These are phyloP conservation scores for Enteromius fasciolatus DNA, from an alignment of 2,797 vertebrate species.

Conservation along the genomic window DNA sequence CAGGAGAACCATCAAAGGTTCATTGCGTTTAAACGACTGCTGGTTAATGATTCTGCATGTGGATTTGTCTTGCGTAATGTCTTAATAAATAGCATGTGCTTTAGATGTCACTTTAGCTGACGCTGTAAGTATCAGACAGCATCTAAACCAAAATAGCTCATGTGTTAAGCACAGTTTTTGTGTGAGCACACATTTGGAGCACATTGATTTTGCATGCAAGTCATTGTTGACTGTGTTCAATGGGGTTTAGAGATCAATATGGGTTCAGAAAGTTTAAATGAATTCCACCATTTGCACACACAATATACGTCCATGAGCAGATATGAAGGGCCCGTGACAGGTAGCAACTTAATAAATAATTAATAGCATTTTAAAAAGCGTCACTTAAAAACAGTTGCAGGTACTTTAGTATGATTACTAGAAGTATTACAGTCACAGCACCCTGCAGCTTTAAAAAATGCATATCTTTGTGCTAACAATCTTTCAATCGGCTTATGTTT, in stretches of 20 bases:
- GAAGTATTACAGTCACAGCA: background rate
- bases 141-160: constrained; percentile 14
- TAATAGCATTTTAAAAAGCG: background rate
- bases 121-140: constrained; percentile 8
- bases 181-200: constrained; percentile 23
- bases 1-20: constrained; percentile 12
- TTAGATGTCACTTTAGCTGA: background rate
- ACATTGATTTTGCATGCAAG: constrained; percentile 42
- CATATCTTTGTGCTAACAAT: constrained; percentile 7
- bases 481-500: background rate
- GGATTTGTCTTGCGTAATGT: constrained; percentile 1
- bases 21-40: background rate
- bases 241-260: constrained; percentile 28
- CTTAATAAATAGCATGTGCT: background rate
- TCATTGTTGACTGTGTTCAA: constrained; percentile 36
- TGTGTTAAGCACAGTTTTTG: constrained; percentile 15
- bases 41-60: background rate
- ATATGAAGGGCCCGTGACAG: constrained; percentile 6
- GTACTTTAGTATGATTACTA: background rate
- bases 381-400: background rate
- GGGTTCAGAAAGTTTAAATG: constrained; percentile 34
- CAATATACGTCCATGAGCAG: constrained; percentile 22
- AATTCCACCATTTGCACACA: constrained; percentile 41
- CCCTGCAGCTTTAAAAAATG: background rate
- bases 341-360: background rate